Evolutionary conservation across 2,797 vertebrate genomes (phyloP), one percentile per base, ranked within the genome.

Genomic region (Poeciliopsis turneri): DNA sequence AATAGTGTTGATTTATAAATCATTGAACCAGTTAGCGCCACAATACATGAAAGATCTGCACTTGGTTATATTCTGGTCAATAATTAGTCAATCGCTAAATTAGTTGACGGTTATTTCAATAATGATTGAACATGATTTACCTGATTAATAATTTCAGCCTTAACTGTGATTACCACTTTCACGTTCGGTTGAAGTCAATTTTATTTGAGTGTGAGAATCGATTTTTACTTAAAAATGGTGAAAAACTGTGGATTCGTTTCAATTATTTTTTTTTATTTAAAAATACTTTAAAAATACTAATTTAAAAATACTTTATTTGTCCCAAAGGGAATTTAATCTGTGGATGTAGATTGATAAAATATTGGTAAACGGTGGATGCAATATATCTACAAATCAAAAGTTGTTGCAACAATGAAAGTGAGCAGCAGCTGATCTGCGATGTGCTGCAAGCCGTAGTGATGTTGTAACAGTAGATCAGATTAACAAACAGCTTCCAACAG

Each of bases 371-470:
- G 5, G 47, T 20, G 6, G 20, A 15, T 43, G 66, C 68, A 61
- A 75, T 74, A 59, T 80, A 77, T 71, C 57, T 71, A 82, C 45
- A 72, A 75, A 82, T 8, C 78, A 73, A 74, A 41, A 36, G 47
- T 20, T 46, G 45, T 76, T 78, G 76, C 55, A 73, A 83, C 51
- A 78, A 83, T n/a, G 33, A 71, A 41, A 66, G 5, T 5, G 25
- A 73, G 28, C 30, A 51, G 72, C 39, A 71, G 80, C 64, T 78
- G 47, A 64, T 25, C 71, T 69, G 28, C 15, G 61, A 41, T 1
- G 2, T 28, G 33, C 53, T 70, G 16, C 77, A 15, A 49, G 41
- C 12, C 78, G 66, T 46, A 30, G 66, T 43, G 23, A 41, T 74
- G 39, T 59, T 73, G 16, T 39, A 78, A 23, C 46, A 75, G 49